Conservation (phyloP, 53 echinoderm and acorn worm genomes). For the Paracentrotus lividus region DNA sequence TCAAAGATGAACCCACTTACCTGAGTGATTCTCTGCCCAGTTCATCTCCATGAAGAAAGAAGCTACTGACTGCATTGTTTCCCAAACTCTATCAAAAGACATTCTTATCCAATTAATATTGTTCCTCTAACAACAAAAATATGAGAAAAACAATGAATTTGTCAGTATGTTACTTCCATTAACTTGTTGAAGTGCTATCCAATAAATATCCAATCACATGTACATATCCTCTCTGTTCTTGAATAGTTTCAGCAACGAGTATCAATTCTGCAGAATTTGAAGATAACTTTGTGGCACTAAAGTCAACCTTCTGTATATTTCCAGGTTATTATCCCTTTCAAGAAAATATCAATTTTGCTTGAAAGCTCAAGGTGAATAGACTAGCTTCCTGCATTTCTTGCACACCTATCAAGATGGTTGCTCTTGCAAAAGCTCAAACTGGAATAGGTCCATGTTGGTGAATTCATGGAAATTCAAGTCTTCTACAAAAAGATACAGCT, state of each 20-base stretch:
- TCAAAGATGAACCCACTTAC: slow-evolving; percentile 34
- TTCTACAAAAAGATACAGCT: no score
- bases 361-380: neutral
- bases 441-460: no score
- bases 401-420: neutral
- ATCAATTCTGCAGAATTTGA: neutral
- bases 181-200: neutral
- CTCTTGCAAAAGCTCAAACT: neutral
- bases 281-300: neutral
- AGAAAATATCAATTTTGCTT: neutral
- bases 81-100: slow-evolving; percentile 39
- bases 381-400: neutral
- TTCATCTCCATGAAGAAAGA: slow-evolving; percentile 51
- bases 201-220: neutral
- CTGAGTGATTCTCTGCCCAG: neutral
- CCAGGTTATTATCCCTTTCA: neutral
- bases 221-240: neutral
- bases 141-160: neutral
- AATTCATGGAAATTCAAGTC: no score
- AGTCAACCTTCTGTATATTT: neutral
- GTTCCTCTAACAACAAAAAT: neutral
- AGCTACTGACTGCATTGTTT: slow-evolving; percentile 49
- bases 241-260: neutral
- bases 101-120: neutral
- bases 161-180: no score